Conservation (phyloP, 2,888 invertebrate species). For the Apotomis turbidana region DNA sequence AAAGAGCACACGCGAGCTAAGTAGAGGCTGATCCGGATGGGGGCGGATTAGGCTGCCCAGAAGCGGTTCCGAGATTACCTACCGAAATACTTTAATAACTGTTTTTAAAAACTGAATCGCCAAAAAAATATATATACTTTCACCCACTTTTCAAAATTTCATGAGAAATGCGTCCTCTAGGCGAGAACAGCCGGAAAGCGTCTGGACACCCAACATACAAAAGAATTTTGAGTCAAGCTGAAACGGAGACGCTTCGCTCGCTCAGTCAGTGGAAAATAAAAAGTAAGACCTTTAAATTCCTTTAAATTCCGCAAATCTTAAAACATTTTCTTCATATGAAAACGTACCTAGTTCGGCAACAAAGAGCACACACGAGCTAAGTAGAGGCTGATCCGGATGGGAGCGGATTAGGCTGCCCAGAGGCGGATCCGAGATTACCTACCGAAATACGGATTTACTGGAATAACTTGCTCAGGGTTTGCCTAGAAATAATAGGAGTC, state of each 20-base stretch:
- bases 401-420: constrained; percentile 79
- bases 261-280: too few relatives aligned
- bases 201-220: too few relatives aligned
- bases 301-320: neutral
- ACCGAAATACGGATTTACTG: constrained; percentile 78
- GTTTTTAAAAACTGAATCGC: too few relatives aligned
- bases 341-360: constrained; percentile 23
- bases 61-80: constrained; percentile 79
- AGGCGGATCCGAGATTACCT: constrained; percentile 79
- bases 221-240: too few relatives aligned
- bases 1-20: constrained; percentile 55
- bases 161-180: too few relatives aligned
- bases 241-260: too few relatives aligned
- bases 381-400: constrained; percentile 75
- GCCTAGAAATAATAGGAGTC: constrained; percentile 49
- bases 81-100: constrained; percentile 61
- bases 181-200: too few relatives aligned
- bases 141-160: too few relatives aligned
- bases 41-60: constrained; percentile 79
- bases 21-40: constrained; percentile 75
- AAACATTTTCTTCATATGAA: constrained; percentile 22
- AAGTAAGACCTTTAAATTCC: neutral
- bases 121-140: too few relatives aligned
- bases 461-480: constrained; percentile 73
- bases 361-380: constrained; percentile 55